Evolutionary conservation across 1,140 invertebrate genomes (phyloP).

Genomic region (Lysiphlebus fabarum): DNA sequence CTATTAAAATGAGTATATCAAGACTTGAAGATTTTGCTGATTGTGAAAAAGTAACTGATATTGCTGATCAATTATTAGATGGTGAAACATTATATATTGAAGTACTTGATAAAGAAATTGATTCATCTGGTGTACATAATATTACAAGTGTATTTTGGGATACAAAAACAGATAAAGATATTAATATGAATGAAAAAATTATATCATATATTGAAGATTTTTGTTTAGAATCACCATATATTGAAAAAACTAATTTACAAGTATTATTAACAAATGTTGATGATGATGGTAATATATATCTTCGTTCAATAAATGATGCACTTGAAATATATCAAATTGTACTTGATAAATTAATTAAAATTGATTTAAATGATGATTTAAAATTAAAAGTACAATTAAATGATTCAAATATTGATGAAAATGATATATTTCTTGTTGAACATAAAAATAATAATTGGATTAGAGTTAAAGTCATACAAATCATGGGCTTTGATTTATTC

Average conservation of each 20-base stretch:
- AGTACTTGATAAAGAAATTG: conserved; percentile 17
- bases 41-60: conserved; percentile 19
- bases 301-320: conserved; percentile 49
- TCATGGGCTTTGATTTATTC: conserved; percentile 36
- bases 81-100: conserved; percentile 21
- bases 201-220: background rate
- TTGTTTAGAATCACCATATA: background rate
- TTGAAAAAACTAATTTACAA: conserved; percentile 41
- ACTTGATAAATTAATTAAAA: conserved; percentile 34
- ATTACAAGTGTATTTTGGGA: conserved; percentile 31
- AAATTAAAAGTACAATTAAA: conserved; percentile 27
- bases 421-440: conserved; percentile 47
- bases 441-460: conserved; percentile 41
- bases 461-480: conserved; percentile 29
- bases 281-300: conserved; percentile 47
- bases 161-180: conserved; percentile 29
- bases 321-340: conserved; percentile 39
- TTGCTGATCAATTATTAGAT: conserved; percentile 34
- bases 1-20: conserved; percentile 59
- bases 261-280: conserved; percentile 51
- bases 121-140: conserved; percentile 12
- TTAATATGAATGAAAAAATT: conserved; percentile 41
- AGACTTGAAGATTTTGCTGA: conserved; percentile 60
- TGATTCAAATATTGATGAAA: conserved; percentile 23
- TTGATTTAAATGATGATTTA: conserved; percentile 30